phyloP scores from a whole-genome alignment of 2,113 vertebrate genomes.

The Chloroceryle aenea region DNA sequence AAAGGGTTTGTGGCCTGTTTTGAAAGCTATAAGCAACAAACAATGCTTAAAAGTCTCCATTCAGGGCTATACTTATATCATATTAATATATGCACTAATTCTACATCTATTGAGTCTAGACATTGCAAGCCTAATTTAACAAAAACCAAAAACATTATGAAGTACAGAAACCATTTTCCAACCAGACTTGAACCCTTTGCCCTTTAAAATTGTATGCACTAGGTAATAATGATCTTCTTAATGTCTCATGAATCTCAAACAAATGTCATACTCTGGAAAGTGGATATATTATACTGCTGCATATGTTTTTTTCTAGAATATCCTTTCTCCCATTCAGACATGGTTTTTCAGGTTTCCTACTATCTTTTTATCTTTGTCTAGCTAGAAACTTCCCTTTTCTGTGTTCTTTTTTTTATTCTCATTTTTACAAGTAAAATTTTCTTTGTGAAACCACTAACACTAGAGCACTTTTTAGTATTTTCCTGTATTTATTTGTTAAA shows the following conservation, averaged over 20 bases:
- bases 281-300: background rate
- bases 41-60: background rate
- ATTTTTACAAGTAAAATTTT: background rate
- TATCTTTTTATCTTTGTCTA: background rate
- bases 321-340: background rate
- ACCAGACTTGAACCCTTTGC: background rate
- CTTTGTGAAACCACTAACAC: background rate
- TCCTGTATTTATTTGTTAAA: background rate
- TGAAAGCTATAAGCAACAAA: background rate
- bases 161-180: background rate
- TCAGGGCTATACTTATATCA: background rate
- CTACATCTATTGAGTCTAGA: background rate
- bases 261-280: background rate
- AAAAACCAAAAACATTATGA: background rate
- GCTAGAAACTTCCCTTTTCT: background rate
- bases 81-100: background rate
- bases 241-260: background rate
- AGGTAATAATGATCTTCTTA: background rate
- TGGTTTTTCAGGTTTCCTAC: background rate
- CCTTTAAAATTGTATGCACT: background rate
- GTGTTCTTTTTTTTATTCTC: background rate
- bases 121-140: rapidly evolving
- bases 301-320: background rate
- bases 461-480: background rate
- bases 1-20: background rate